A percentile compares a stretch with the other conserved stretches of the same genome.
Evolutionary conservation across 2,797 vertebrate genomes (phyloP).

Genomic region (Oreortyx pictus): DNA sequence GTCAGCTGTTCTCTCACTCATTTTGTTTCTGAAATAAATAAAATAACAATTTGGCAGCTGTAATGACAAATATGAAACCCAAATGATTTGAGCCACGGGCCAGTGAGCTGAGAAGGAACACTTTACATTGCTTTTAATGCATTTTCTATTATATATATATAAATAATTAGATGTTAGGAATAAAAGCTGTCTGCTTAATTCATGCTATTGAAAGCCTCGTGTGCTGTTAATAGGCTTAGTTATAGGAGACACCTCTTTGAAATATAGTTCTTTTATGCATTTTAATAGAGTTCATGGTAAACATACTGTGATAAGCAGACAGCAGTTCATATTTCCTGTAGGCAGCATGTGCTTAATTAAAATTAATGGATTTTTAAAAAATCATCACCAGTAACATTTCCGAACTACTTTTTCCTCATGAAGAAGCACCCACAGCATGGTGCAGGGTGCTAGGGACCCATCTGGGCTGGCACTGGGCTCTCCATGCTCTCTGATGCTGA

Average conservation of each 20-base stretch:
- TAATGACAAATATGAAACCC: constrained; percentile 14
- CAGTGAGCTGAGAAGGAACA: not conserved
- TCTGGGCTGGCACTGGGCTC: not conserved
- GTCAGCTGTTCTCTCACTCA: not conserved
- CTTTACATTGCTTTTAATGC: constrained; percentile 6
- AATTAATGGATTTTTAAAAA: constrained; percentile 30
- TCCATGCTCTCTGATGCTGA: not conserved
- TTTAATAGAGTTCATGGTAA: constrained; percentile 51
- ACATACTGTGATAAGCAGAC: constrained; percentile 47
- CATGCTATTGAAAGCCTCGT: not conserved
- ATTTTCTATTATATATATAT: constrained; percentile 27
- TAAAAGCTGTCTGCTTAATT: constrained; percentile 58
- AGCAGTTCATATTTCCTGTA: constrained; percentile 44
- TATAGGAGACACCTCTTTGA: constrained; percentile 37
- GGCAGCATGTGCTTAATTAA: constrained; percentile 56
- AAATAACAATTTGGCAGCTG: constrained; percentile 16
- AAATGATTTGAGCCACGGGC: not conserved
- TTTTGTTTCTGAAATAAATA: constrained; percentile 1
- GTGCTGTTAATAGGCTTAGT: constrained; percentile 51
- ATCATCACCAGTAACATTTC: not conserved
- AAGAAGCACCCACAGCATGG: not conserved
- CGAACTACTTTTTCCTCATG: not conserved
- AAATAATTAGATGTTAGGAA: constrained; percentile 54
- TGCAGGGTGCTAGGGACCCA: not conserved
- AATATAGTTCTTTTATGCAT: constrained; percentile 43